A percentile compares a stretch with the other conserved stretches of the same genome.
Conservation (phyloP, 2,797 vertebrate species). For the Heliangelus exortis region DNA sequence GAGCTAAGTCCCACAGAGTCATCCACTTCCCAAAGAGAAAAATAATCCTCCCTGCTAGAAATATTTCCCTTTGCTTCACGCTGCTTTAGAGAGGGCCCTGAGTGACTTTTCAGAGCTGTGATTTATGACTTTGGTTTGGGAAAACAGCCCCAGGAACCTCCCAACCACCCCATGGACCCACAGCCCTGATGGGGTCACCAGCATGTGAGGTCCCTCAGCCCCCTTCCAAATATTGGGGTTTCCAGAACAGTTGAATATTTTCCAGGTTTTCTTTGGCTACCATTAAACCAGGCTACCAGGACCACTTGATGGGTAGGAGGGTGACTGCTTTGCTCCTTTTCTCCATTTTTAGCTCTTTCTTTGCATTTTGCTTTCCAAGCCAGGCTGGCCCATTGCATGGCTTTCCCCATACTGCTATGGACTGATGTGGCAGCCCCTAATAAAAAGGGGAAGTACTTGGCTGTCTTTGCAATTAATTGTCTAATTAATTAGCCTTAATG, state of each 20-base stretch:
- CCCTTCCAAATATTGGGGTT: too few species aligned
- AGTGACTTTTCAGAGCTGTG: background rate
- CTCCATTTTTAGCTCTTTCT: background rate
- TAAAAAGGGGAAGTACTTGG: background rate
- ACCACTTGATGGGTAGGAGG: background rate
- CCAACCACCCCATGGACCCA: background rate
- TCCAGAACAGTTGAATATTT: background rate
- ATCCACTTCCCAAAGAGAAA: background rate
- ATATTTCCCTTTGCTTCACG: background rate
- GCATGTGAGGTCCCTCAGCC: background rate
- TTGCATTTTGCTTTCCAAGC: background rate
- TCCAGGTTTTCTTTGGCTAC: too few species aligned
- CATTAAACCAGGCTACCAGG: background rate
- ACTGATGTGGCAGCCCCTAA: accelerated
- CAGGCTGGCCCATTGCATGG: background rate
- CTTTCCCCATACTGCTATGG: background rate
- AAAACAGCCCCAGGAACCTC: background rate
- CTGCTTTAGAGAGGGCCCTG: background rate
- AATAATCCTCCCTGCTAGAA: background rate
- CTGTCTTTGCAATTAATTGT: background rate
- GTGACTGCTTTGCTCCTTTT: background rate
- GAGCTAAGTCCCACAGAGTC: background rate
- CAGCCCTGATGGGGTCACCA: background rate
- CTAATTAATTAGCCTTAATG: background rate
- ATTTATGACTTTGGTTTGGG: background rate